Evolutionary conservation across 2,888 invertebrate genomes (phyloP), one percentile per base, ranked within the genome.

Genomic region (Torymus auratus): DNA sequence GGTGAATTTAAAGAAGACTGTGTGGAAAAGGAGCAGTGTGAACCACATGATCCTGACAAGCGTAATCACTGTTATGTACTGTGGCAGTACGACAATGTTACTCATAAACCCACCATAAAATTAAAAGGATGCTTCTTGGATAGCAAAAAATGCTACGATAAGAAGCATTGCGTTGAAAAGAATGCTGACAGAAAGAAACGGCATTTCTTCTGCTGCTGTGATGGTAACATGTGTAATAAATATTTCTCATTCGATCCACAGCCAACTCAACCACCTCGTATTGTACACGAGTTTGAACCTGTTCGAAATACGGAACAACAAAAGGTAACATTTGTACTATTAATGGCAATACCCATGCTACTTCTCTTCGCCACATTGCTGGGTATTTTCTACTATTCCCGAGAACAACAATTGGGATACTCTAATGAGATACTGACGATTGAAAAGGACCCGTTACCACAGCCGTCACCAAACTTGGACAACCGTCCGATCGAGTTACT

Each of bases 201-300:
- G 41, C 92, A 96, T 41, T 92, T 95, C 82, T 98, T 96, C 90
- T 98, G 98, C 90, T 98, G 98, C 89, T 98, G 98, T 90, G 96
- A 96, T 89, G 95, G 94, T 28, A 92, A 94, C 83, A 93, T 94
- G 93, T 98, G 98, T 91, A 98, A 98, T 91, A 92, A 93, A 85
- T 94, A 97, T 85, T 94, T 95, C 83, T 94, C 94, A 73, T 95
- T 94, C 94, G 93, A 93, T 84, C 95, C 95, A 58, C 91, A 92
- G 74, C 93, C 94, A 12, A 93, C 94, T 7, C 93, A 92, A 84
- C 89, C 94, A 82, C 94, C 94, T 28, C 87, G 87, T 41, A 73
- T 86, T 81, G 60, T 85, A 55, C 86, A 85, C 60, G 87, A 89
- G 81, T 85, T 79, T 23, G 88, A 89, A 83, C 88, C 88, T 75